These are phyloP conservation scores for Phataginus tetradactyla DNA, from an alignment of 2,797 vertebrate species.

Conservation along the genomic window DNA sequence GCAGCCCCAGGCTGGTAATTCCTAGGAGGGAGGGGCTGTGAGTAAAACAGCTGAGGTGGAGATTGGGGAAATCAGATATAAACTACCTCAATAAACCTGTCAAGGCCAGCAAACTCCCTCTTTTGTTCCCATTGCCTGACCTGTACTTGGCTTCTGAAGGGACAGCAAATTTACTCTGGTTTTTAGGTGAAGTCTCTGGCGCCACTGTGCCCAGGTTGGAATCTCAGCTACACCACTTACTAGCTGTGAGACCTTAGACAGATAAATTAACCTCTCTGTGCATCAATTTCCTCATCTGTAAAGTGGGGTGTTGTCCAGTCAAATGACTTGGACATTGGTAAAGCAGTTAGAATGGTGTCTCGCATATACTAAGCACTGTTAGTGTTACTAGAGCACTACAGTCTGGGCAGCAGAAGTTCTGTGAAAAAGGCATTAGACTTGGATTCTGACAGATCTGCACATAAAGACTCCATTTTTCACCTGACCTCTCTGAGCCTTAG, in stretches of 20 bases:
- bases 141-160: conserved; percentile 37
- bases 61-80: conserved; percentile 46
- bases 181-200: not conserved
- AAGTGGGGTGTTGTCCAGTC: not conserved
- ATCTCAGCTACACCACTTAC: not conserved
- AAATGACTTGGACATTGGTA: not conserved
- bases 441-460: not conserved
- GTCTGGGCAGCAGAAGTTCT: not conserved
- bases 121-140: conserved; percentile 30
- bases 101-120: conserved; percentile 33
- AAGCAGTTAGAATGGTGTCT: not conserved
- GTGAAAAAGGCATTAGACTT: not conserved
- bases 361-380: not conserved
- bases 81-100: conserved; percentile 56
- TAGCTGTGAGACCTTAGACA: not conserved
- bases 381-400: not conserved
- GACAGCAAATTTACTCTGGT: conserved; percentile 31
- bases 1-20: not conserved
- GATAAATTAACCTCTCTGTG: not conserved
- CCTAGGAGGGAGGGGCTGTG: not conserved
- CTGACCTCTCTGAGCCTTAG: conserved; percentile 11
- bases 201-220: not conserved
- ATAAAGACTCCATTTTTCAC: not conserved
- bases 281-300: not conserved
- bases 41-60: conserved; percentile 30